Evolutionary conservation across 1,140 invertebrate species (phyloP).

Genomic region (silkworm (Bombyx mori)): DNA sequence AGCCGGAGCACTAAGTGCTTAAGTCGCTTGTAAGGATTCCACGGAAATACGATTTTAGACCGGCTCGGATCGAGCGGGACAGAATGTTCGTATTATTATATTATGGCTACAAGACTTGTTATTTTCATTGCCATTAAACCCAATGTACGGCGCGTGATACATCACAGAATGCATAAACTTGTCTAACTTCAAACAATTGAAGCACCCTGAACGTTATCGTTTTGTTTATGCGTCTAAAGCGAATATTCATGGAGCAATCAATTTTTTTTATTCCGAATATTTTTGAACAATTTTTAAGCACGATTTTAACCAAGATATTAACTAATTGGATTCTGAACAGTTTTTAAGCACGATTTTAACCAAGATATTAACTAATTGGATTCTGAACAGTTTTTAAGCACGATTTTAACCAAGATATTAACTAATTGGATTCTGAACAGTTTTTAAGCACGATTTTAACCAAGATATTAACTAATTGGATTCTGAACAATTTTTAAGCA

Average conservation of each 20-base stretch:
- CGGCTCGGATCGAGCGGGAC: slow-evolving; percentile 30
- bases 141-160: slow-evolving; percentile 5
- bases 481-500: too few species aligned
- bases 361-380: too few species aligned
- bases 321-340: too few species aligned
- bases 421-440: too few species aligned
- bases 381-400: too few species aligned
- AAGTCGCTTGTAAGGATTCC: slow-evolving; percentile 68
- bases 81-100: slow-evolving; percentile 20
- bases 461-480: too few species aligned
- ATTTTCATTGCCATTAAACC: slow-evolving; percentile 18
- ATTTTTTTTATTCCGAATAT: background rate
- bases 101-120: slow-evolving; percentile 5
- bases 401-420: too few species aligned
- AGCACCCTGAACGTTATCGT: slow-evolving; percentile 15
- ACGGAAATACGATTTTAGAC: slow-evolving; percentile 70
- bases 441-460: too few species aligned
- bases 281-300: too few species aligned
- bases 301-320: too few species aligned
- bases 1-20: slow-evolving; percentile 61
- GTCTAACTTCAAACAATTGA: slow-evolving; percentile 19
- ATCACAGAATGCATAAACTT: slow-evolving; percentile 13
- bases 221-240: slow-evolving; percentile 13
- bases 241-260: slow-evolving; percentile 4
- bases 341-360: too few species aligned